Conservation (phyloP, 1,140 invertebrate genomes). For the Dinothrombium tinctorium region DNA sequence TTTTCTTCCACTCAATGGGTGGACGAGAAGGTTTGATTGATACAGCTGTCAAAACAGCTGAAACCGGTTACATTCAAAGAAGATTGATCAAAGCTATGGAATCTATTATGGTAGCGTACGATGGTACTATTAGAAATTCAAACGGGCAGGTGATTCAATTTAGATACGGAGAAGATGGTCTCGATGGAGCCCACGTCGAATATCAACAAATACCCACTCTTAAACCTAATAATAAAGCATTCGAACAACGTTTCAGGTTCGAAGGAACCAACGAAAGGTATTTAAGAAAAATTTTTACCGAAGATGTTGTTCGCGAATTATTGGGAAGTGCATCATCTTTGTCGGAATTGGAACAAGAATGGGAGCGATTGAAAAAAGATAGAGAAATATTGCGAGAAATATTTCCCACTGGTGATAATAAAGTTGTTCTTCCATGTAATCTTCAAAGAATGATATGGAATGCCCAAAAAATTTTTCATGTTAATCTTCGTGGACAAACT, state of each 20-base stretch:
- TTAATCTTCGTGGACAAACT: constrained; percentile 72
- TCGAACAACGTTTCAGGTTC: constrained; percentile 88
- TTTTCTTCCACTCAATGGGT: constrained; percentile 99
- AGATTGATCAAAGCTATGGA: constrained; percentile 99
- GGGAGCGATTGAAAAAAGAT: constrained; percentile 75
- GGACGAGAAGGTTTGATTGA: constrained; percentile 98
- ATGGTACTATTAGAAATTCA: constrained; percentile 83
- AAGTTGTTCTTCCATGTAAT: constrained; percentile 84
- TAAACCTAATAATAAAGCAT: constrained; percentile 80
- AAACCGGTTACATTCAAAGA: constrained; percentile 95
- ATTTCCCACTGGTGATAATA: constrained; percentile 38
- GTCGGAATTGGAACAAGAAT: constrained; percentile 76
- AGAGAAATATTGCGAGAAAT: constrained; percentile 47
- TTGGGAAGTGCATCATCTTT: constrained; percentile 75
- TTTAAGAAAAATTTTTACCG: constrained; percentile 49
- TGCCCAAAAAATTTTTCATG: constrained; percentile 98
- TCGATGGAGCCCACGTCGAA: constrained; percentile 84
- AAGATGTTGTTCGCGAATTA: constrained; percentile 81
- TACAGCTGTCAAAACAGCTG: constrained; percentile 96
- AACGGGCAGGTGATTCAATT: constrained; percentile 92
- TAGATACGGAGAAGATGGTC: constrained; percentile 89
- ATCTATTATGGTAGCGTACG: constrained; percentile 92
- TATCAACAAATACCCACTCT: constrained; percentile 85
- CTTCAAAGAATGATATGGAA: constrained; percentile 98
- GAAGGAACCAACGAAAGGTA: constrained; percentile 73